phyloP scores from a whole-genome alignment of 2,113 vertebrate species.

The Catharus fuscescens region DNA sequence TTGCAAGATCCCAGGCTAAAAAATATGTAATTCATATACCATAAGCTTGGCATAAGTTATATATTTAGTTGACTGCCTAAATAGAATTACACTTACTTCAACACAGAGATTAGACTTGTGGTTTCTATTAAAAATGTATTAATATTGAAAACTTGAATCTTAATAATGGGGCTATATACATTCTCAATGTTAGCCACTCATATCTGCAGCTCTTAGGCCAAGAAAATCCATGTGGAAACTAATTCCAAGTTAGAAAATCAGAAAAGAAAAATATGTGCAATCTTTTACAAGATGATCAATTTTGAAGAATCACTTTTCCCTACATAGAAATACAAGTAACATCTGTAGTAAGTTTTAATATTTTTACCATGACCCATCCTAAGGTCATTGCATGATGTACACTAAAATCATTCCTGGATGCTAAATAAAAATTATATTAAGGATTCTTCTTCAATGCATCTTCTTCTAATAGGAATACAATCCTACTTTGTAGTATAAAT shows the following conservation, averaged over 20 bases:
- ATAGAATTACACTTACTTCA: background rate
- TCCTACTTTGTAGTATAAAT: background rate
- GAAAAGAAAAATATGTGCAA: background rate
- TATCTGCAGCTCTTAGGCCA: background rate
- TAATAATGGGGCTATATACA: background rate
- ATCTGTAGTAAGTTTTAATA: background rate
- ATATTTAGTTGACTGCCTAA: background rate
- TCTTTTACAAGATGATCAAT: background rate
- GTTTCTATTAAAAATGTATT: background rate
- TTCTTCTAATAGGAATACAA: background rate
- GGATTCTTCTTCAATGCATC: background rate
- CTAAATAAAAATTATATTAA: conserved; percentile 1
- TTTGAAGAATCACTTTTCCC: background rate
- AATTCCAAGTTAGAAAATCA: background rate
- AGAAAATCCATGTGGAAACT: background rate
- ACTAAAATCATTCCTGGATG: background rate
- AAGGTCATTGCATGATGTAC: background rate
- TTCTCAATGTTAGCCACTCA: background rate
- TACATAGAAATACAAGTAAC: background rate
- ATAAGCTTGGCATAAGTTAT: background rate
- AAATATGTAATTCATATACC: background rate
- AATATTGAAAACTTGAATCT: background rate
- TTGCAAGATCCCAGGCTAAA: background rate
- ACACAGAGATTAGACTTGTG: background rate
- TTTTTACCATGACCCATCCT: background rate